A percentile compares a stretch with the other conserved stretches of the same genome.
Evolutionary conservation across 2,888 invertebrate species (phyloP).

Genomic region (Phengaris arion): DNA sequence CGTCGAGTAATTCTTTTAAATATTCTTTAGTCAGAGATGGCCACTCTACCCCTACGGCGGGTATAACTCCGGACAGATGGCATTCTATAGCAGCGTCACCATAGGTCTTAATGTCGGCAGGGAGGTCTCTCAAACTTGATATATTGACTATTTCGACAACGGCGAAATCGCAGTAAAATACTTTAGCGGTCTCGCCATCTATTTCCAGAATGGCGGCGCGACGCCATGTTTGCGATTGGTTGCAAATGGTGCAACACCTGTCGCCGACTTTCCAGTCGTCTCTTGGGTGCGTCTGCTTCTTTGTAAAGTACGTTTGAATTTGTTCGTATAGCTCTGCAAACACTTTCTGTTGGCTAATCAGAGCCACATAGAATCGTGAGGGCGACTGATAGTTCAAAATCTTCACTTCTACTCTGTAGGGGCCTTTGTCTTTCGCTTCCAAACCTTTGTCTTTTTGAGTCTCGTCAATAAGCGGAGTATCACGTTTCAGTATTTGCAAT

Average conservation of each 20-base stretch:
- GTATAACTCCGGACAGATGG: conserved; percentile 83
- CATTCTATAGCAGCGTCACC: conserved; percentile 82
- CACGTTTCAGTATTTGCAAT: conserved; percentile 46
- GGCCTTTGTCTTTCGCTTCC: conserved; percentile 69
- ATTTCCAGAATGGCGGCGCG: conserved; percentile 76
- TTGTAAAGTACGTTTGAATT: conserved; percentile 77
- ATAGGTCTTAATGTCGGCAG: conserved; percentile 68
- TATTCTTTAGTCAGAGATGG: conserved; percentile 80
- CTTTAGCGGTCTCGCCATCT: conserved; percentile 59
- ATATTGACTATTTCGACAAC: conserved; percentile 68
- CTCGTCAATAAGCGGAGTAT: conserved; percentile 37
- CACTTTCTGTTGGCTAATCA: conserved; percentile 65
- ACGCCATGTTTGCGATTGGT: conserved; percentile 80
- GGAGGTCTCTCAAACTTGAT: conserved; percentile 72
- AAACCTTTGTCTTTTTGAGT: conserved; percentile 49
- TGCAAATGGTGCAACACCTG: conserved; percentile 66
- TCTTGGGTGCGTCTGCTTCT: conserved; percentile 46
- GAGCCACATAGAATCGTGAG: conserved; percentile 80
- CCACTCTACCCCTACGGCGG: conserved; percentile 84
- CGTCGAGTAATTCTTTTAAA: conserved; percentile 75
- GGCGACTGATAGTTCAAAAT: conserved; percentile 77
- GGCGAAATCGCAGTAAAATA: conserved; percentile 85
- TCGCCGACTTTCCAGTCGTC: conserved; percentile 74
- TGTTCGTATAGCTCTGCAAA: conserved; percentile 70
- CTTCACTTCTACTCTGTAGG: conserved; percentile 70